Conservation (phyloP, 2,888 invertebrate genomes). For the Lepetodrilus schrolli region DNA sequence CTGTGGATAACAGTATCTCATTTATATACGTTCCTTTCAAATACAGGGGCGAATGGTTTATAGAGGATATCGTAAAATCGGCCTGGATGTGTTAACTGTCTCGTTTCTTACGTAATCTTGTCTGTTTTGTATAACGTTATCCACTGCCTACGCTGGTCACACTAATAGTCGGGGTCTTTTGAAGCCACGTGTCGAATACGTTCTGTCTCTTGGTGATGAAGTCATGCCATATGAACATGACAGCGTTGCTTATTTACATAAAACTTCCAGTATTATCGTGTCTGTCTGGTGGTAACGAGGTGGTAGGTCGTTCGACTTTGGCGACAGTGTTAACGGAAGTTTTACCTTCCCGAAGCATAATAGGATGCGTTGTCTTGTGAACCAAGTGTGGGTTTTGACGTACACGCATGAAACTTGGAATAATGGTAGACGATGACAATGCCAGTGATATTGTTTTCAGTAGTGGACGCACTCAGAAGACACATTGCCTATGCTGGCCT, state of each 20-base stretch:
- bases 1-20: not conserved
- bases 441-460: too few species aligned
- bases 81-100: not conserved
- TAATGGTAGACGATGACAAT: too few species aligned
- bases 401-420: too few species aligned
- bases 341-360: not conserved
- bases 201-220: not conserved
- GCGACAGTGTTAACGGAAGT: not conserved
- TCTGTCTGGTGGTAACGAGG: not conserved
- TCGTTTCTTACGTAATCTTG: constrained; percentile 4
- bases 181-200: not conserved
- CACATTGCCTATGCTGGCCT: too few species aligned
- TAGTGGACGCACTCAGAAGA: too few species aligned
- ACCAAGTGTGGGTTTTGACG: too few species aligned
- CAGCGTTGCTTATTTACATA: not conserved
- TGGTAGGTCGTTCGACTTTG: not conserved
- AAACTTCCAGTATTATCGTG: not conserved
- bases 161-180: not conserved
- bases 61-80: not conserved
- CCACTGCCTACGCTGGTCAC: not conserved
- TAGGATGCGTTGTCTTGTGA: too few species aligned
- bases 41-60: not conserved
- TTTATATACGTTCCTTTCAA: not conserved
- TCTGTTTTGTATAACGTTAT: not conserved
- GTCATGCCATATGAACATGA: not conserved